A percentile compares a stretch with the other conserved stretches of the same genome.
Conservation (phyloP, 2,113 vertebrate genomes). For the Hippocampus guttulatus region DNA sequence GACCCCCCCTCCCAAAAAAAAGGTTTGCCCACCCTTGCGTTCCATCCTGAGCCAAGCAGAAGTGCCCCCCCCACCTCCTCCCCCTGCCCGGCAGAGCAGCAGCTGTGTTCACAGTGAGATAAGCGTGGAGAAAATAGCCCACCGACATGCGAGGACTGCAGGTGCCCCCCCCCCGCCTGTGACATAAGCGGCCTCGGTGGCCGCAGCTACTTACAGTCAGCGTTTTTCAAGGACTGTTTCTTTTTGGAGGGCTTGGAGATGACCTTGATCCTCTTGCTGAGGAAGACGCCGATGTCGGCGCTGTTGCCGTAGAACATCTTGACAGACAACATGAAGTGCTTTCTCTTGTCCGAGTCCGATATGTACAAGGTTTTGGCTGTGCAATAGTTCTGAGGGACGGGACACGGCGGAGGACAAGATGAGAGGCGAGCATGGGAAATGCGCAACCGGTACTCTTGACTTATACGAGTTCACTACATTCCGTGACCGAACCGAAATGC, state of each 20-base stretch:
- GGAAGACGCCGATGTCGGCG: conserved; percentile 96
- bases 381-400: conserved; percentile 88
- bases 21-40: background rate
- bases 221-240: conserved; percentile 99
- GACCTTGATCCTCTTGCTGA: conserved; percentile 99
- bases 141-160: background rate
- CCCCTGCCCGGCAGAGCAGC: background rate
- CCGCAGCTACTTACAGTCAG: conserved; percentile 84
- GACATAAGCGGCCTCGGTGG: background rate
- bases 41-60: background rate
- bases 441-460: too few species aligned
- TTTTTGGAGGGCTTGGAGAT: conserved; percentile 99
- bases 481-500: too few species aligned
- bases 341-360: conserved; percentile 99
- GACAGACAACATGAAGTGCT: conserved; percentile 99
- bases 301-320: conserved; percentile 99
- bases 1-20: too few species aligned
- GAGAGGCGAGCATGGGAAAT: background rate
- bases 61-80: background rate
- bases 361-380: conserved; percentile 99
- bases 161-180: background rate
- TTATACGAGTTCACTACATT: too few species aligned
- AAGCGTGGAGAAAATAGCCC: background rate
- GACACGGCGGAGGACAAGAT: conserved; percentile 18
- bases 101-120: conserved; percentile 2